Conservation (phyloP, 2,113 vertebrate species). For the Carassius carassius region DNA sequence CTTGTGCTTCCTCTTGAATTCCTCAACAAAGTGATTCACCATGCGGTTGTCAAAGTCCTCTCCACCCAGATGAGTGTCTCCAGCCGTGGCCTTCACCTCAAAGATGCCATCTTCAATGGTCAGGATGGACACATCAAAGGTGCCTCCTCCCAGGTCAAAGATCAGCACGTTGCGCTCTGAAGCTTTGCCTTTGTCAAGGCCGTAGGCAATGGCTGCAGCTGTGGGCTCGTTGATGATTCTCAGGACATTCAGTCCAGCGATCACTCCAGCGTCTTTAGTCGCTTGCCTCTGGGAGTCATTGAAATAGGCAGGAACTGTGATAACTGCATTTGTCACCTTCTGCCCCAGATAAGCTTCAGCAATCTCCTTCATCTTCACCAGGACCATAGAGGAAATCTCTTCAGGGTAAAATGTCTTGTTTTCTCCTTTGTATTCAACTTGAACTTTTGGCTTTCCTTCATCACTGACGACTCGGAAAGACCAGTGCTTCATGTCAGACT, state of each 20-base stretch:
- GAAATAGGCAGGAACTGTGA: slow-evolving; percentile 89
- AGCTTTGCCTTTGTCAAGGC: slow-evolving; percentile 84
- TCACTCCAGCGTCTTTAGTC: slow-evolving; percentile 87
- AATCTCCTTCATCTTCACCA: slow-evolving; percentile 57
- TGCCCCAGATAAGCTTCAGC: slow-evolving; percentile 63
- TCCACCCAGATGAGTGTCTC: slow-evolving; percentile 17
- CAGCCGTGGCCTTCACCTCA: slow-evolving; percentile 23
- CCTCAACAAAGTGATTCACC: slow-evolving; percentile 88
- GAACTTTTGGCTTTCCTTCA: slow-evolving; percentile 65
- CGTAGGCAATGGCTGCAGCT: slow-evolving; percentile 89
- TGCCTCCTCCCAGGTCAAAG: slow-evolving; percentile 22
- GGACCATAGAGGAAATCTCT: slow-evolving; percentile 70
- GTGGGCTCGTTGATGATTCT: slow-evolving; percentile 89
- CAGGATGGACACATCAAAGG: slow-evolving; percentile 26
- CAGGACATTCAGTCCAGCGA: slow-evolving; percentile 65
- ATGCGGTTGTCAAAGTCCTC: slow-evolving; percentile 32
- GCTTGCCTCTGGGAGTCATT: slow-evolving; percentile 88
- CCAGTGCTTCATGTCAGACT: slow-evolving; percentile 73
- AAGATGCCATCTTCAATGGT: slow-evolving; percentile 32
- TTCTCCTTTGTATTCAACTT: slow-evolving; percentile 70
- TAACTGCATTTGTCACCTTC: slow-evolving; percentile 83
- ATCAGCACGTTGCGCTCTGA: slow-evolving; percentile 80
- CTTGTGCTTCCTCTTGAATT: slow-evolving; percentile 91
- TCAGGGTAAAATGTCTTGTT: slow-evolving; percentile 66
- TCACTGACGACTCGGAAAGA: slow-evolving; percentile 68